phyloP scores from a whole-genome alignment of 30 jellyfish, hydroid and myxozoan genomes.

The Pelagia noctiluca region DNA sequence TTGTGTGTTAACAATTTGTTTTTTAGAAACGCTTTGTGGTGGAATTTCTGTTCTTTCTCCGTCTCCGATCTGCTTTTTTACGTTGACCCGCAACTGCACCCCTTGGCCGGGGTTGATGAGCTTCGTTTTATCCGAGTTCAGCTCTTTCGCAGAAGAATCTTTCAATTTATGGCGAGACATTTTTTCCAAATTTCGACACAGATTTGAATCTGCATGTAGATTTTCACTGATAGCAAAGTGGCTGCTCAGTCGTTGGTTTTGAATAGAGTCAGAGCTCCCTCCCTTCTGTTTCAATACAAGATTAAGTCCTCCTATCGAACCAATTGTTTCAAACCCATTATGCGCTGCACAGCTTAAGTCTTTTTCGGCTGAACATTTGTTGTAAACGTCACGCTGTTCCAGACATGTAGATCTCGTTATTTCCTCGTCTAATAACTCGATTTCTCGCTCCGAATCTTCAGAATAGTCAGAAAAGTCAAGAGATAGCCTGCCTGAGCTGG shows the following conservation, averaged over 20 bases:
- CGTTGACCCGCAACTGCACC: slow-evolving; percentile 57
- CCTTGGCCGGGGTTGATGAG: slow-evolving; percentile 64
- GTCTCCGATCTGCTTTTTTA: slow-evolving; percentile 25
- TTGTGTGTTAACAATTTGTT: slow-evolving; percentile 4
- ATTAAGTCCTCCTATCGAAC: slow-evolving; percentile 56
- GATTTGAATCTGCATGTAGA: slow-evolving; percentile 22
- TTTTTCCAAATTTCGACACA: not conserved
- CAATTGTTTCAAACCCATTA: slow-evolving; percentile 54
- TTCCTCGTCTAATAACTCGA: not conserved
- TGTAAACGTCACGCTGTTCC: slow-evolving; percentile 3
- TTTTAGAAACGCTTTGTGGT: not conserved
- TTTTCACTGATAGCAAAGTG: slow-evolving; percentile 36
- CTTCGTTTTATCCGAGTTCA: slow-evolving; percentile 27
- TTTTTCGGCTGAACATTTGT: slow-evolving; percentile 3
- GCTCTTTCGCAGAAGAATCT: slow-evolving; percentile 17
- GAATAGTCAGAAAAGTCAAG: slow-evolving; percentile 24
- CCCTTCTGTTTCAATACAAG: slow-evolving; percentile 68
- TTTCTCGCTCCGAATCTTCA: slow-evolving; percentile 9
- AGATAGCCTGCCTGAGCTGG: slow-evolving; percentile 5
- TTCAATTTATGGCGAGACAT: not conserved
- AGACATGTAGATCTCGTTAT: not conserved
- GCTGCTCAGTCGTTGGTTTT: slow-evolving; percentile 16
- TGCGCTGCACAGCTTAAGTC: slow-evolving; percentile 12
- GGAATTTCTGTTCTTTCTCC: not conserved
- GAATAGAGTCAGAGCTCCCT: slow-evolving; percentile 62